These are phyloP conservation scores for Cariama cristata DNA, from an alignment of 2,113 vertebrate species.

Conservation along the genomic window DNA sequence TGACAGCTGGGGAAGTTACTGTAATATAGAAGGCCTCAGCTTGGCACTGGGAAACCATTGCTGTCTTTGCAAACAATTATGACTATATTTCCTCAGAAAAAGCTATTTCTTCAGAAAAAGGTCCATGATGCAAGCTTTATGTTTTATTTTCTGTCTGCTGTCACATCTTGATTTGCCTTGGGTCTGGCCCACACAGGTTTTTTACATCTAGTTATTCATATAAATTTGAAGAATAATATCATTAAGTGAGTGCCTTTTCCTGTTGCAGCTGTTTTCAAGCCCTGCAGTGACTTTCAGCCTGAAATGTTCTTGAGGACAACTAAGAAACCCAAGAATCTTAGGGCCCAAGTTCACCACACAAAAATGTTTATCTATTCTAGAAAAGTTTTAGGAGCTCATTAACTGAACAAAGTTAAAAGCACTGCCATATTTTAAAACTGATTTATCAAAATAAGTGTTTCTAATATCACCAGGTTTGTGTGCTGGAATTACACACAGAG, in stretches of 20 bases:
- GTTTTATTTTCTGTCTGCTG: neutral
- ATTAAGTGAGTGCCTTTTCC: neutral
- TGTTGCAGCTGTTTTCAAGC: neutral
- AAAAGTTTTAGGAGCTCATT: neutral
- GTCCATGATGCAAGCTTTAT: neutral
- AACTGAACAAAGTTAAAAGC: neutral
- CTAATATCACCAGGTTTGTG: neutral
- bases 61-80: conserved; percentile 14
- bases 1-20: conserved; percentile 23
- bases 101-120: neutral
- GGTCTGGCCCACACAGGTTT: neutral
- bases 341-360: neutral
- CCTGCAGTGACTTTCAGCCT: neutral
- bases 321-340: neutral
- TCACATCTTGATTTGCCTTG: neutral
- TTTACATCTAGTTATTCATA: neutral
- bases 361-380: neutral
- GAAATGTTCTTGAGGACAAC: neutral
- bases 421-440: neutral
- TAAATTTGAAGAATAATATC: neutral
- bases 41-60: conserved; percentile 6
- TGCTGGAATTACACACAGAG: neutral
- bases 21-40: neutral
- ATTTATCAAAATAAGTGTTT: neutral
- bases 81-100: neutral